phyloP scores from a whole-genome alignment of 2,113 vertebrate species.

The Nothocercus julius region DNA sequence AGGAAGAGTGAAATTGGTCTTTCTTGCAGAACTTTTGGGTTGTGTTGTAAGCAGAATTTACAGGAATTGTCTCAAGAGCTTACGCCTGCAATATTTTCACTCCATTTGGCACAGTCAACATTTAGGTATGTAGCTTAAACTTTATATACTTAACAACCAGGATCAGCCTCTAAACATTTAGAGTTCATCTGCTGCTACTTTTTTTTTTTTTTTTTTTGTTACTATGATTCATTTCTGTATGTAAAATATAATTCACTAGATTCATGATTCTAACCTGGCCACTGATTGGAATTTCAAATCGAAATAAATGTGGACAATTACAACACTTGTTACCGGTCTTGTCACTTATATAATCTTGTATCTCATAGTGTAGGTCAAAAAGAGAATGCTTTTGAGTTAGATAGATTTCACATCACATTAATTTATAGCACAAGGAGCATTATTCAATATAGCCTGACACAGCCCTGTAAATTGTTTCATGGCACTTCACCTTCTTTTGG shows the following conservation, averaged over 20 bases:
- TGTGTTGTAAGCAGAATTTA: neutral
- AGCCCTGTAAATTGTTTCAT: neutral
- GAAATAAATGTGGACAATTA: neutral
- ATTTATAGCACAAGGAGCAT: neutral
- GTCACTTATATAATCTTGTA: neutral
- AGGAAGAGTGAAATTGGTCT: rapidly evolving
- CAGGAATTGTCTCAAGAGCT: neutral
- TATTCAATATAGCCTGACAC: neutral
- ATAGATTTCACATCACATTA: neutral
- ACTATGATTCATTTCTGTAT: neutral
- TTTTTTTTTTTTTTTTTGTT: neutral
- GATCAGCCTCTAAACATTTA: neutral
- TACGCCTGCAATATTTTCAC: neutral
- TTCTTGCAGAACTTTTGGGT: neutral
- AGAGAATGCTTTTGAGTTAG: neutral
- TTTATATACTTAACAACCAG: neutral
- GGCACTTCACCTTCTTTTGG: neutral
- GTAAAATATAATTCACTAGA: neutral
- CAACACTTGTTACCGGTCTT: neutral
- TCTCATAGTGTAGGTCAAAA: neutral
- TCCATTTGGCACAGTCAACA: neutral
- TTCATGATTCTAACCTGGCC: neutral
- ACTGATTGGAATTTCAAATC: neutral
- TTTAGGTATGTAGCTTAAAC: neutral
- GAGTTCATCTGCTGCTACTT: neutral